A percentile compares a stretch with the other conserved stretches of the same genome.
Evolutionary conservation across 2,797 vertebrate genomes (phyloP).

Genomic region (Liasis olivaceus): DNA sequence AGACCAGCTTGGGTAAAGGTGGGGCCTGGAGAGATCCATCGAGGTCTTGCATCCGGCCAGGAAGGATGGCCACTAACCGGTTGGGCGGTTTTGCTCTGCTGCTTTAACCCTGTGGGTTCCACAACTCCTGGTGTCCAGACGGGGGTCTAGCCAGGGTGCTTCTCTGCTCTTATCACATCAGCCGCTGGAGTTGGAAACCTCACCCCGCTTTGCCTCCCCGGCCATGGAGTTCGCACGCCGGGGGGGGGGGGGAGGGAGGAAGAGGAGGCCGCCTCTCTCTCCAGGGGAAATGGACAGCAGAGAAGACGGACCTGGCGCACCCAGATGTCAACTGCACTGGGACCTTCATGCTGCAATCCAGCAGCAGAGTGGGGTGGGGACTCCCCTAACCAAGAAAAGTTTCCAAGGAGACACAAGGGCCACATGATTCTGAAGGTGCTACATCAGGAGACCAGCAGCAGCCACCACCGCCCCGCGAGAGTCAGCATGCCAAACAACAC

Average conservation of each 20-base stretch:
- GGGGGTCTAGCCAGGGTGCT: not conserved
- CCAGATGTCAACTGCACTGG: not conserved
- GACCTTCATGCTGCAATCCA: too few species aligned
- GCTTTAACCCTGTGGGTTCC: too few species aligned
- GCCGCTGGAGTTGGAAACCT: not conserved
- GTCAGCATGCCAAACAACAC: too few species aligned
- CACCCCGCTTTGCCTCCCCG: not conserved
- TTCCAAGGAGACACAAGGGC: not conserved
- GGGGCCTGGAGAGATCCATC: too few species aligned
- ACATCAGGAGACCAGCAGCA: not conserved
- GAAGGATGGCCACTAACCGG: too few species aligned
- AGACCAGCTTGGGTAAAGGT: too few species aligned
- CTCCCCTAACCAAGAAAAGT: not conserved
- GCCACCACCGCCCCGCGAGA: not conserved
- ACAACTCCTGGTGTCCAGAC: not conserved
- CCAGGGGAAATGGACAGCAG: not conserved
- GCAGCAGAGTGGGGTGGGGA: not conserved
- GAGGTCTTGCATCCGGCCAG: too few species aligned
- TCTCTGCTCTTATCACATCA: not conserved
- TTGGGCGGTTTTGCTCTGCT: not conserved
- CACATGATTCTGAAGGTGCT: fast-evolving
- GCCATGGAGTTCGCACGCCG: not conserved
- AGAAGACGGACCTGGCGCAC: not conserved
- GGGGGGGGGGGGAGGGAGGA: not conserved
- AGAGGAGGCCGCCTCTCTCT: not conserved